These are phyloP conservation scores for Gorsachius magnificus DNA, from an alignment of 2,797 vertebrate genomes.

Conservation along the genomic window DNA sequence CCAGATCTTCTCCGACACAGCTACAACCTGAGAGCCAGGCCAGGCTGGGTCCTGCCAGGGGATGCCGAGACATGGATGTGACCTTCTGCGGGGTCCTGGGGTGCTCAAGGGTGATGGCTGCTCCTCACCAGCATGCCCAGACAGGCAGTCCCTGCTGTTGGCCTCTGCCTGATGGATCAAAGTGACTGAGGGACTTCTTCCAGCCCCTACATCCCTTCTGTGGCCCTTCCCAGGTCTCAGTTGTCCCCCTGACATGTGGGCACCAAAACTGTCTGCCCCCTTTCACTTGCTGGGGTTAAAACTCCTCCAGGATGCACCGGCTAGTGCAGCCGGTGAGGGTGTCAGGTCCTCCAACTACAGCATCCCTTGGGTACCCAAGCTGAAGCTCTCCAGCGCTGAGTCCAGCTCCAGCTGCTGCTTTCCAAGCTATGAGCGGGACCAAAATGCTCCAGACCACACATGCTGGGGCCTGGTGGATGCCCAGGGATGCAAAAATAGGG, in stretches of 20 bases:
- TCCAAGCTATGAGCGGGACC: accelerated
- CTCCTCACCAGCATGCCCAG: accelerated
- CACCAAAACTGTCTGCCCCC: not conserved
- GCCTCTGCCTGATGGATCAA: not conserved
- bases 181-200: not conserved
- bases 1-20: not conserved
- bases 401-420: not conserved
- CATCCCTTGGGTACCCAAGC: not conserved
- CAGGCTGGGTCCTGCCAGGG: not conserved
- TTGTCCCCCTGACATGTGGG: not conserved
- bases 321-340: not conserved
- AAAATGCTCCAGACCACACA: not conserved
- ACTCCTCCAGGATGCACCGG: not conserved
- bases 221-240: accelerated
- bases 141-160: not conserved
- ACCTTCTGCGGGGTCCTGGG: accelerated
- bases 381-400: not conserved
- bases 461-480: accelerated
- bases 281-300: not conserved
- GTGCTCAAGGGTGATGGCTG: not conserved
- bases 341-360: not conserved
- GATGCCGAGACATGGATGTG: not conserved
- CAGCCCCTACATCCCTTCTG: not conserved
- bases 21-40: not conserved
- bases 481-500: not conserved